Evolutionary conservation across 2,797 vertebrate species (phyloP), one percentile per base, ranked within the genome.

Genomic region (Novumbra hubbsi): DNA sequence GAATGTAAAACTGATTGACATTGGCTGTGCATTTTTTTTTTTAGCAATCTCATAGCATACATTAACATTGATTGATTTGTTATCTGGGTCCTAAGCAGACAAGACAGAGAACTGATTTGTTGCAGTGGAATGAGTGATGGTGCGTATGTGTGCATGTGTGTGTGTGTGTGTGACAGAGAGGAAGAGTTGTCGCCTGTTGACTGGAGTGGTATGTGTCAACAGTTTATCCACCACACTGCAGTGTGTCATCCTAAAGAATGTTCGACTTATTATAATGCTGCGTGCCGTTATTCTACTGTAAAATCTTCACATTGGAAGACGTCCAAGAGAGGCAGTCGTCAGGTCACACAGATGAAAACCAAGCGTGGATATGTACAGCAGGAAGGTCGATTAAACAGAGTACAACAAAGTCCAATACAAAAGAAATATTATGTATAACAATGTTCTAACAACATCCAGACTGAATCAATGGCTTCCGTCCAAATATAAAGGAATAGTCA

Each of bases 371-470:
- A 55, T 32, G 68, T 66, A 73, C 55, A 72, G 69, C 28, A 30
- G 50, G 57, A 48, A 75, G 21, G n/a, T 57, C 55, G 2, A 60
- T 73, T 71, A 84, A 87, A 88, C 79, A 82, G 75, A 81, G 82
- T 90, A 84, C 73, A 90, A 83, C 74, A 89, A 92, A 88, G 85
- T 88, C 84, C 85, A 83, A 81, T 91, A 92, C 76, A 93, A 80
- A 84, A 85, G 81, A 93, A 93, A 93, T 92, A 92, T 88, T 86
- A 73, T 88, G 83, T 89, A 75, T 87, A 50, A 89, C 89, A 90
- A 79, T 86, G 74, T 80, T 86, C 77, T 78, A 86, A 82, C 87
- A 88, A 88, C 86, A 90, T 89, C 89, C 8, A 24, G 72, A 79
- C 88, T 86, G 66, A 86, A 80, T 83, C 77, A 90, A 91, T 86